Base-by-base conservation (phyloP, 2,888 invertebrate genomes). In the Lycocerus yunnanus region DNA sequence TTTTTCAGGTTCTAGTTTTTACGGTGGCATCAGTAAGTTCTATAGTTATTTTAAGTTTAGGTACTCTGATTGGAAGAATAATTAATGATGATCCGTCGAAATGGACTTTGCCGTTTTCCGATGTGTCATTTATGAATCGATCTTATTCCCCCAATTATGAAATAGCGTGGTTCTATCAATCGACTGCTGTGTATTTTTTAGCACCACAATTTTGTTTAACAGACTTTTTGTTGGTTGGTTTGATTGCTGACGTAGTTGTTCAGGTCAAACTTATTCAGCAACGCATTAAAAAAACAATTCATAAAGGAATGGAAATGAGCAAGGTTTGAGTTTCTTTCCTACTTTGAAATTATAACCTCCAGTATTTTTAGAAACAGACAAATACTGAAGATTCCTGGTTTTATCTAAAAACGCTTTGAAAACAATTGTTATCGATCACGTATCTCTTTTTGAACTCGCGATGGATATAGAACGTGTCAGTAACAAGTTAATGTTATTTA, bases 131-230 rank as follows among this genome's bases (percentile, higher is more conserved):
- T 15, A 58, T 74, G 1, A 59, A 74, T 18, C 63, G 15, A 16
- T 18, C 68, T 13, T 63, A 71, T 20, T 71, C 68, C 21, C 74
- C 74, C 18, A 74, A 71, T 68, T 74, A 67, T 16, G 74, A 74
- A 66, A 71, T 74, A 4, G 74, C 74, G 1, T 74, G 71, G 71
- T 1, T 66, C 6, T 68, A 59, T 59, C 74, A 74, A 13, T 20
- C 43, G 8, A 5, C 20, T 15, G 10, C n/a, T 13, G 16, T 63
- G n/a, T 63, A 15, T 10, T 10, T 63, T 0, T 18, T 18, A n/a
- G n/a, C 15, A 20, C 61, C 18, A 13, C 15, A 63, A 11, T 43
- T 43, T 43, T n/a, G n/a, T 43, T 0, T 43, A 18, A 8, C 20
- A n/a, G 18, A 16, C 13, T 63, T 15, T 14, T 8, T 13, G n/a